Percentiles rank a stretch among this genome's conserved stretches.
phyloP scores from a whole-genome alignment of 1,140 invertebrate genomes.

The Cydia amplana region DNA sequence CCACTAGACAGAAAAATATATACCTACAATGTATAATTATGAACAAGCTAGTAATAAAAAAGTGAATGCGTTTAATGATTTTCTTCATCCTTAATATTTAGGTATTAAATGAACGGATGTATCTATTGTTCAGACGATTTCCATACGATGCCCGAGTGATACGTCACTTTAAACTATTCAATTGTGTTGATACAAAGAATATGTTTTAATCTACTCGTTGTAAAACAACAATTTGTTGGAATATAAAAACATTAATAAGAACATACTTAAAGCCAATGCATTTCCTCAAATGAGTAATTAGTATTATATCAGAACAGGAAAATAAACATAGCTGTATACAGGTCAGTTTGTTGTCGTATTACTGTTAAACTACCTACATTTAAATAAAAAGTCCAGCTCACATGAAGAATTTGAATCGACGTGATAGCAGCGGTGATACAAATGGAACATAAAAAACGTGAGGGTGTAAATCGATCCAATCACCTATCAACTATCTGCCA shows the following conservation, averaged over 20 bases:
- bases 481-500: slow-evolving; percentile 22
- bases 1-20: too few species aligned
- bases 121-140: too few species aligned
- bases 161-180: too few species aligned
- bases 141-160: too few species aligned
- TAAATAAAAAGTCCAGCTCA: background rate
- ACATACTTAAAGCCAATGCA: background rate
- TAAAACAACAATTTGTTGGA: background rate
- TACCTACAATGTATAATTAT: too few species aligned
- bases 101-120: too few species aligned
- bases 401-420: background rate
- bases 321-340: slow-evolving; percentile 1
- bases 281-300: background rate
- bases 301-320: slow-evolving; percentile 10
- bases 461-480: slow-evolving; percentile 25
- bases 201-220: background rate
- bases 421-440: background rate
- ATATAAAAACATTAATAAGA: background rate
- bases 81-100: too few species aligned
- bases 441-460: slow-evolving; percentile 17
- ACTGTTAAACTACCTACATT: background rate
- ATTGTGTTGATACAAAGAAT: too few species aligned
- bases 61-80: too few species aligned
- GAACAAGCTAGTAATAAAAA: too few species aligned
- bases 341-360: background rate